Conservation (phyloP, 1,140 invertebrate genomes). For the Pogonomyrmex barbatus region DNA sequence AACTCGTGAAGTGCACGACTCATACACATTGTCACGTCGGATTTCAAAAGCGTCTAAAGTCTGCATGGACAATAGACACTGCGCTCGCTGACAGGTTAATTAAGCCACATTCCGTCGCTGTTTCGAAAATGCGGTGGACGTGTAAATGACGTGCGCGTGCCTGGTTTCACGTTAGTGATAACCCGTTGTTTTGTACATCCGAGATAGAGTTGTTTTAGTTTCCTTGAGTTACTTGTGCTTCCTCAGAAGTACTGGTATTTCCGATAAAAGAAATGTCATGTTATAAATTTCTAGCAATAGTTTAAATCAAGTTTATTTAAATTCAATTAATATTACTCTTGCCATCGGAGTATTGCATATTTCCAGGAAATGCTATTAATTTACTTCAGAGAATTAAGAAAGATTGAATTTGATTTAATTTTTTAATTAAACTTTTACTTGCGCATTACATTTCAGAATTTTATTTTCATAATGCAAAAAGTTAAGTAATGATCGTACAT, state of each 20-base stretch:
- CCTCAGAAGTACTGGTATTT: neutral
- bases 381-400: neutral
- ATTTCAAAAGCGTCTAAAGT: constrained; percentile 46
- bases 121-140: constrained; percentile 44
- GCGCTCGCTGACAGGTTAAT: constrained; percentile 65
- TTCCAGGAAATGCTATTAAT: neutral
- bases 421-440: neutral
- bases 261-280: neutral
- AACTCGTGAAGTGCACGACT: neutral
- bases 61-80: neutral
- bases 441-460: neutral
- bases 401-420: constrained; percentile 8
- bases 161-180: neutral
- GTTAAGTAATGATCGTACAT: neutral
- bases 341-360: neutral
- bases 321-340: constrained; percentile 5
- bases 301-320: neutral
- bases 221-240: neutral
- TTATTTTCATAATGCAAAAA: neutral
- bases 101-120: constrained; percentile 53
- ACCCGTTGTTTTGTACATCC: neutral
- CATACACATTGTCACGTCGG: constrained; percentile 17
- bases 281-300: neutral
- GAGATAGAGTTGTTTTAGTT: constrained; percentile 26
- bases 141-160: constrained; percentile 57